A percentile compares a stretch with the other conserved stretches of the same genome.
phyloP scores from a whole-genome alignment of 2,113 vertebrate species.

The Macaca mulatta region DNA sequence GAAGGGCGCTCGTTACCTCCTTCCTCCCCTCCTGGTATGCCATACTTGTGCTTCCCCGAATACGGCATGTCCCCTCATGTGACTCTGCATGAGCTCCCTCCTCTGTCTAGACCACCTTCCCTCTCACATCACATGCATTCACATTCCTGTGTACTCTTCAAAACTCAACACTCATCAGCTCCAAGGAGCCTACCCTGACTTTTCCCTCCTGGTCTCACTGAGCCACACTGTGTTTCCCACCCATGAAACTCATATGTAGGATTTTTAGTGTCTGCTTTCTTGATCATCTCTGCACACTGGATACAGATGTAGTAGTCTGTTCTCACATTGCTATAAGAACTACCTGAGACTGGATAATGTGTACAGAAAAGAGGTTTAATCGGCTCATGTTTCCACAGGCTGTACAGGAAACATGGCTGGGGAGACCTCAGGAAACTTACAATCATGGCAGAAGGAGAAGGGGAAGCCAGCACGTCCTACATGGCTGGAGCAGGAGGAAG shows the following conservation, averaged over 20 bases:
- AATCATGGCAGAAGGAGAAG: too few relatives aligned
- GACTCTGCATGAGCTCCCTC: neutral
- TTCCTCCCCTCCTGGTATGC: neutral
- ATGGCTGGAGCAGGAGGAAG: too few relatives aligned
- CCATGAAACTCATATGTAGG: neutral
- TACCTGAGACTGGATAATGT: too few relatives aligned
- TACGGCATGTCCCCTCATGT: accelerated
- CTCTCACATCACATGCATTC: neutral
- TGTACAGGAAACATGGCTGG: too few relatives aligned
- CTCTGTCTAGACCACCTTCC: neutral
- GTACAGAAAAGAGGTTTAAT: too few relatives aligned
- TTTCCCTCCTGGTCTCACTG: neutral
- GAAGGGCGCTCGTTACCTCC: neutral
- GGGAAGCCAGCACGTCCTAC: too few relatives aligned
- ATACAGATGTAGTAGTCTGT: neutral
- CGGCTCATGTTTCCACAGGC: too few relatives aligned
- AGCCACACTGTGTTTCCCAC: neutral
- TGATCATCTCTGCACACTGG: neutral
- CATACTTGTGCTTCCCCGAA: accelerated
- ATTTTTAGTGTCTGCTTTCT: neutral
- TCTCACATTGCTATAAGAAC: too few relatives aligned
- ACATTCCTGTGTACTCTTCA: neutral
- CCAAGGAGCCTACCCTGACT: neutral
- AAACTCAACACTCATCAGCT: neutral
- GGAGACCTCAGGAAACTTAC: too few relatives aligned